Percentiles rank a stretch among this genome's conserved stretches.
Conservation (phyloP, 2,113 vertebrate species). For the Urocolius indicus region DNA sequence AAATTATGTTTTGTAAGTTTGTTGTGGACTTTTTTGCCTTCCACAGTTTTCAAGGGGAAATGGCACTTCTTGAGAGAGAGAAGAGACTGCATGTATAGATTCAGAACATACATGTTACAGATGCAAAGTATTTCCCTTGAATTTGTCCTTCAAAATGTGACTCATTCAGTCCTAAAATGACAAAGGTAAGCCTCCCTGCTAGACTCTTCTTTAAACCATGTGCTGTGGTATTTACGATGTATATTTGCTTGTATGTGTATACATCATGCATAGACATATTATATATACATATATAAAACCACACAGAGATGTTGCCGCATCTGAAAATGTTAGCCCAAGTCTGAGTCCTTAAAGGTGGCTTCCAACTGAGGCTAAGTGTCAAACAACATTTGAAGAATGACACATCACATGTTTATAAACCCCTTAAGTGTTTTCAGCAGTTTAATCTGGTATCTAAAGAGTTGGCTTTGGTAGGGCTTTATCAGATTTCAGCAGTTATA, state of each 20-base stretch:
- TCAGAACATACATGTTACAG: not conserved
- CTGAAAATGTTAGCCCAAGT: not conserved
- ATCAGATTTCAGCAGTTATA: constrained; percentile 1
- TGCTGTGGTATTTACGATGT: not conserved
- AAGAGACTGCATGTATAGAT: accelerated
- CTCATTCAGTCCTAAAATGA: not conserved
- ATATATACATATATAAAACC: not conserved
- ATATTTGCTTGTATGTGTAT: not conserved
- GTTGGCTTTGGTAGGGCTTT: not conserved
- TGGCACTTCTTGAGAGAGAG: not conserved
- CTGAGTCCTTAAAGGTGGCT: not conserved
- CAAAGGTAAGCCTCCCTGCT: not conserved
- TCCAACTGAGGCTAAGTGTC: not conserved
- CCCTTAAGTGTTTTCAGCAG: not conserved
- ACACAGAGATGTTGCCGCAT: not conserved
- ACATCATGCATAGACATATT: not conserved
- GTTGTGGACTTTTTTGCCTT: not conserved
- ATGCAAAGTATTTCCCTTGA: not conserved
- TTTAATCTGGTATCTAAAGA: not conserved
- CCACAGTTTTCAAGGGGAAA: not conserved
- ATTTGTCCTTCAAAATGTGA: not conserved
- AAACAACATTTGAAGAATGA: not conserved
- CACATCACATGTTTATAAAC: not conserved
- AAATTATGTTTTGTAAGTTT: not conserved
- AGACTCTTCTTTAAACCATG: not conserved